A percentile compares a stretch with the other conserved stretches of the same genome.
phyloP scores from a whole-genome alignment of 2,113 vertebrate genomes.

The Protobothrops mucrosquamatus region DNA sequence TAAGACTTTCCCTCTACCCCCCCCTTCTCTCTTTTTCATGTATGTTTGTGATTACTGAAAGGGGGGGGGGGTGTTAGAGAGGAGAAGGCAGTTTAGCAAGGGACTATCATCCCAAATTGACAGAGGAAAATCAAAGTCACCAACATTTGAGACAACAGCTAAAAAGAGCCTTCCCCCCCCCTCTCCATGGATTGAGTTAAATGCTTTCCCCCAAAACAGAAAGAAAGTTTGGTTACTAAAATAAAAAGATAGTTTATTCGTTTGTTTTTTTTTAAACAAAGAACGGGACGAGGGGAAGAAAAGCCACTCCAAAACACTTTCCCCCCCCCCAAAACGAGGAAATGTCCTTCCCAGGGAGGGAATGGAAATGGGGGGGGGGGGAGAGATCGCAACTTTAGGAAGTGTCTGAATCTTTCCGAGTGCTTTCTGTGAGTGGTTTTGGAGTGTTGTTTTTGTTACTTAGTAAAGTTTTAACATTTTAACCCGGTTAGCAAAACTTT shows the following conservation, averaged over 20 bases:
- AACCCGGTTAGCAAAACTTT: conserved; percentile 1
- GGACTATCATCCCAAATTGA: conserved; percentile 55
- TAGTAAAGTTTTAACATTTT: conserved; percentile 20
- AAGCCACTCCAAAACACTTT: not conserved
- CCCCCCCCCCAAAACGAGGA: conserved; percentile 1
- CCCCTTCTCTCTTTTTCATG: conserved; percentile 58
- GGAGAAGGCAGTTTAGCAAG: conserved; percentile 49
- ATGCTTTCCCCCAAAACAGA: not conserved
- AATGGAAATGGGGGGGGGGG: not conserved
- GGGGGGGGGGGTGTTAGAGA: not conserved
- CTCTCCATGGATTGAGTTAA: not conserved
- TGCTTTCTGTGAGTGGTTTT: not conserved
- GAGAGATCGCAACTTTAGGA: not conserved
- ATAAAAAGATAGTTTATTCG: not conserved
- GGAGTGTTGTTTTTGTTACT: not conserved
- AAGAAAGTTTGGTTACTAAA: conserved; percentile 11
- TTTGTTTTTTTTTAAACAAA: conserved; percentile 21
- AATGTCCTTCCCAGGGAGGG: not conserved
- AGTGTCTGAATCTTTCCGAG: not conserved
- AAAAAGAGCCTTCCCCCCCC: conserved; percentile 14
- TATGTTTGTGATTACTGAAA: conserved; percentile 67
- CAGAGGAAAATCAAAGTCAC: conserved; percentile 56
- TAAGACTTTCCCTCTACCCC: conserved; percentile 50
- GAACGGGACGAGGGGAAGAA: not conserved
- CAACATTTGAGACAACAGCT: conserved; percentile 21